These are phyloP conservation scores for Mimumesa dahlbomi DNA, from an alignment of 2,888 invertebrate genomes.

Conservation along the genomic window DNA sequence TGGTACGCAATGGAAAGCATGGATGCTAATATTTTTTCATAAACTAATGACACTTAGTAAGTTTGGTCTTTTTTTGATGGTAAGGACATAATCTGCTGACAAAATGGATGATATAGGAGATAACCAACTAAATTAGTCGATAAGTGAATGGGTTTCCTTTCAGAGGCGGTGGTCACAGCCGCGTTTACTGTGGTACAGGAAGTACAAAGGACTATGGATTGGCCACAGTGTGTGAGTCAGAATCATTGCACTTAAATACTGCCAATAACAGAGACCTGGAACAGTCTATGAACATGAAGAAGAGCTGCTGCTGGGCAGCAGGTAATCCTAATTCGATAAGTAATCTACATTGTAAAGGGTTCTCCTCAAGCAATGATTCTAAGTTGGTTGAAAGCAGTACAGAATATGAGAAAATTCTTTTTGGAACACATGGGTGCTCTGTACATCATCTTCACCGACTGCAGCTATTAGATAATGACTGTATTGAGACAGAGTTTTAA, in stretches of 20 bases:
- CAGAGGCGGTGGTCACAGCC: slow-evolving; percentile 76
- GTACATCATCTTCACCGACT: slow-evolving; percentile 81
- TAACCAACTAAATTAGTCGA: slow-evolving; percentile 53
- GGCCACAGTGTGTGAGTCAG: slow-evolving; percentile 70
- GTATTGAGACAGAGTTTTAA: slow-evolving; percentile 70
- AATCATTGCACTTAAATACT: slow-evolving; percentile 65
- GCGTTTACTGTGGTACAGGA: slow-evolving; percentile 68
- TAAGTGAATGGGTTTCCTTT: slow-evolving; percentile 73
- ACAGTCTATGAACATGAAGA: slow-evolving; percentile 23
- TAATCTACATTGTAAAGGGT: slow-evolving; percentile 51
- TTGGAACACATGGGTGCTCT: slow-evolving; percentile 85
- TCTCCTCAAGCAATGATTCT: slow-evolving; percentile 40
- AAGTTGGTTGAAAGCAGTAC: slow-evolving; percentile 44
- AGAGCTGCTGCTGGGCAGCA: slow-evolving; percentile 62
- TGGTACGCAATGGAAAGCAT: slow-evolving; percentile 56
- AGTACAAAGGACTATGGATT: slow-evolving; percentile 66
- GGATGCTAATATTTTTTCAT: slow-evolving; percentile 63
- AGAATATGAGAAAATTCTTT: slow-evolving; percentile 82
- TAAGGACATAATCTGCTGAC: slow-evolving; percentile 56
- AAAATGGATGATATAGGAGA: slow-evolving; percentile 50
- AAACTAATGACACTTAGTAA: slow-evolving; percentile 61
- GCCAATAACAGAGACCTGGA: slow-evolving; percentile 30
- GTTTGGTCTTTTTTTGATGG: slow-evolving; percentile 59
- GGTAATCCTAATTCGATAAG: slow-evolving; percentile 67
- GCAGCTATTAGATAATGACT: slow-evolving; percentile 58